phyloP scores from a whole-genome alignment of 1,140 invertebrate species.

The Frieseomelitta varia region DNA sequence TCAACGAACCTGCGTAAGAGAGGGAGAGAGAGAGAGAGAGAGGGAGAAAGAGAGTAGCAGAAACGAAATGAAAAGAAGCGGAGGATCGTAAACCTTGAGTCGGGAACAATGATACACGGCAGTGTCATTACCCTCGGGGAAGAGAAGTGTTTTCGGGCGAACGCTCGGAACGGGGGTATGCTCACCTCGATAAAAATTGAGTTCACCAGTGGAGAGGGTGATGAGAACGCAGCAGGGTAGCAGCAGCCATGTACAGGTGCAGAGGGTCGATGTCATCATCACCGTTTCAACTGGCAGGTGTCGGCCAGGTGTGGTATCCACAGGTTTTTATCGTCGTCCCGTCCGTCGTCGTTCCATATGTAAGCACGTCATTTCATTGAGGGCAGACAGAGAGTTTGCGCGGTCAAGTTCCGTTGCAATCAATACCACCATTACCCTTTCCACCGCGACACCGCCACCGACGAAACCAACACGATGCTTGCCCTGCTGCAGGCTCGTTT shows the following conservation, averaged over 20 bases:
- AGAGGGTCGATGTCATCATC: slow-evolving; percentile 72
- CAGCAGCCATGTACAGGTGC: slow-evolving; percentile 67
- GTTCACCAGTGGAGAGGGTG: slow-evolving; percentile 71
- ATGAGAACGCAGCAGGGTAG: slow-evolving; percentile 69
- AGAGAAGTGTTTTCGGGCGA: slow-evolving; percentile 17
- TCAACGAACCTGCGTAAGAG: not conserved
- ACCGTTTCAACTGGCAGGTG: slow-evolving; percentile 48
- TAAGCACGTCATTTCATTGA: slow-evolving; percentile 75
- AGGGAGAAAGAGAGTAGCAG: too few species aligned
- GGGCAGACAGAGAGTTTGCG: slow-evolving; percentile 73
- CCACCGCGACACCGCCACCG: slow-evolving; percentile 9
- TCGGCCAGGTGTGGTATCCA: slow-evolving; percentile 39
- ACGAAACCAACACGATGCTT: not conserved
- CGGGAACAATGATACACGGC: not conserved
- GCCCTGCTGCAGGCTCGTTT: slow-evolving; percentile 1
- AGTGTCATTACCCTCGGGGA: slow-evolving; percentile 44
- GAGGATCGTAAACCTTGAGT: not conserved
- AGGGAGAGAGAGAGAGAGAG: too few species aligned
- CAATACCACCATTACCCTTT: slow-evolving; percentile 71
- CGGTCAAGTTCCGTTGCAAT: slow-evolving; percentile 68
- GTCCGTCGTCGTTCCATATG: slow-evolving; percentile 69
- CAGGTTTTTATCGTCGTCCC: slow-evolving; percentile 57
- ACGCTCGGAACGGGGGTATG: not conserved
- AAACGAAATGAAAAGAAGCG: not conserved
- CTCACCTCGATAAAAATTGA: slow-evolving; percentile 76